Evolutionary conservation across 2,797 vertebrate species (phyloP).

Genomic region (Cuniculus paca): DNA sequence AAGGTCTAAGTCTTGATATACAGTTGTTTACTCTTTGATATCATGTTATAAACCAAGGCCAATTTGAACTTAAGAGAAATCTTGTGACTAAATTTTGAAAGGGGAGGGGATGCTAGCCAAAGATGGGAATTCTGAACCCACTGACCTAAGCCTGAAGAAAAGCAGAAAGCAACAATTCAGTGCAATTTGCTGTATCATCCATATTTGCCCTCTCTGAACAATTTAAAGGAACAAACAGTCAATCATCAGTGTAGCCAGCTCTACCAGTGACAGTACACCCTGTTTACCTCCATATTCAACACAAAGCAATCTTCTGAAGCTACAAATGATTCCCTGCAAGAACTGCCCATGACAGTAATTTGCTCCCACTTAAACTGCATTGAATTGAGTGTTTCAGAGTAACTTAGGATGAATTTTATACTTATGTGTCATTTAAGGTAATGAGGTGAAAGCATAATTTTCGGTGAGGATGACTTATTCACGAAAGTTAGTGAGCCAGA

Average conservation of each 20-base stretch:
- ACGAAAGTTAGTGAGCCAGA: neutral
- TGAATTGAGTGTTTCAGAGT: conserved; percentile 18
- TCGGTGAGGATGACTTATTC: neutral
- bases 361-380: conserved; percentile 39
- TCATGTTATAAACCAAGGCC: neutral
- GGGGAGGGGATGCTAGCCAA: neutral
- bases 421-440: neutral
- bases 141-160: neutral
- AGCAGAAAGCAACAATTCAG: conserved; percentile 1
- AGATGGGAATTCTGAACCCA: neutral
- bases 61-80: conserved; percentile 16
- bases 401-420: conserved; percentile 41
- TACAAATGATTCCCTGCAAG: conserved; percentile 23
- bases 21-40: neutral
- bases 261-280: neutral
- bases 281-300: neutral
- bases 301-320: neutral
- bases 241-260: neutral
- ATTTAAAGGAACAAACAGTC: neutral
- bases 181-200: neutral
- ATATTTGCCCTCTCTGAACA: neutral
- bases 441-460: neutral
- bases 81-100: neutral
- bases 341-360: neutral
- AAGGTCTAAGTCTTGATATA: neutral